Evolutionary conservation across 2,797 vertebrate species (phyloP).

Genomic region (Pantherophis vulpinus): DNA sequence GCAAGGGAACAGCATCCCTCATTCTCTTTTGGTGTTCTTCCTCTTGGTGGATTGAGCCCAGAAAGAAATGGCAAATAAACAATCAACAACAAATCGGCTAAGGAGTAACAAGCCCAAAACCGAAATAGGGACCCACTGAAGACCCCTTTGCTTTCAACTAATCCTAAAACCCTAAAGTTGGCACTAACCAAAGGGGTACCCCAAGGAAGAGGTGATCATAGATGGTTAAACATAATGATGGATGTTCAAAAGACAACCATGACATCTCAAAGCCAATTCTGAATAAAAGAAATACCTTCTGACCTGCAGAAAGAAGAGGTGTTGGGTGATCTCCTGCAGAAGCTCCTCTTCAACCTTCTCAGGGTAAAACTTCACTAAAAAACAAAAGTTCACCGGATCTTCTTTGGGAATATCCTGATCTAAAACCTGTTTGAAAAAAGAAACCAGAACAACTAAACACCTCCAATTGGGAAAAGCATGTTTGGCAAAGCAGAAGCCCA

Average conservation of each 20-base stretch:
- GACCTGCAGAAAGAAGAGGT: constrained; percentile 96
- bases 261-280: not conserved
- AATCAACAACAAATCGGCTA: not conserved
- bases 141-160: not conserved
- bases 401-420: constrained; percentile 95
- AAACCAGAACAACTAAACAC: constrained; percentile 23
- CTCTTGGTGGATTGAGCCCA: not conserved
- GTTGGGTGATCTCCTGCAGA: constrained; percentile 93
- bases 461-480: not conserved
- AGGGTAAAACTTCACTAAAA: constrained; percentile 93
- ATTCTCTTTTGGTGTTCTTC: not conserved
- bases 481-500: not conserved
- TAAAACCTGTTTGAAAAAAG: constrained; percentile 77
- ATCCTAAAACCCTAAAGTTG: not conserved
- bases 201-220: not conserved
- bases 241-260: not conserved
- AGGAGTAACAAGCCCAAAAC: not conserved
- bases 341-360: constrained; percentile 94
- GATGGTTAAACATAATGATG: not conserved
- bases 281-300: constrained; percentile 41
- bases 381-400: constrained; percentile 88
- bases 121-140: not conserved
- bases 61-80: not conserved
- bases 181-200: not conserved
- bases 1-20: not conserved